Percentiles rank a stretch among this genome's conserved stretches.
Conservation (phyloP, 1,140 invertebrate genomes). For the Apis mellifera region DNA sequence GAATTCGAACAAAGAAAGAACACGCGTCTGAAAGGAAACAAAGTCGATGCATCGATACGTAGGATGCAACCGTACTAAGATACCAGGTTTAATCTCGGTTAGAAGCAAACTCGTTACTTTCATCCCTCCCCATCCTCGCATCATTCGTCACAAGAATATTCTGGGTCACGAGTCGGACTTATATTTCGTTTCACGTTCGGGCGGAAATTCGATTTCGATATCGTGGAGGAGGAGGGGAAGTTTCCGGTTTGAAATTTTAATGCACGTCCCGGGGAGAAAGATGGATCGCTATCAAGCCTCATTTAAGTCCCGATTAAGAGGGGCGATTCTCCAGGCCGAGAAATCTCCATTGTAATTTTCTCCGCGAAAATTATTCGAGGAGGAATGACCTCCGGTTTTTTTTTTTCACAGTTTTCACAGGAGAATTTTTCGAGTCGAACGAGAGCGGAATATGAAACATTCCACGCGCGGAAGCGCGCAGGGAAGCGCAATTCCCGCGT, state of each 20-base stretch:
- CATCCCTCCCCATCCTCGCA: neutral
- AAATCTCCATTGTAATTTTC: neutral
- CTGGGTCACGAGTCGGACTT: too few species aligned
- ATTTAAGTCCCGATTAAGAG: neutral
- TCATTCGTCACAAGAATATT: neutral
- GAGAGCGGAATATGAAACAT: neutral
- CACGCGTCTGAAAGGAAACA: too few species aligned
- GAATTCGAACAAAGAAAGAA: too few species aligned
- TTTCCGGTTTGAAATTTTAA: conserved; percentile 18
- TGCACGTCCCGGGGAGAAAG: neutral
- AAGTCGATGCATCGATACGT: too few species aligned
- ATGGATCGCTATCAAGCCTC: neutral
- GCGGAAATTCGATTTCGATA: conserved; percentile 9
- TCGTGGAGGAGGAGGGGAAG: neutral
- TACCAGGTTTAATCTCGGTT: too few species aligned
- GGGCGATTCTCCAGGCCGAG: neutral
- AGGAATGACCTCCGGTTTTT: too few species aligned
- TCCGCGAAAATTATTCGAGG: neutral
- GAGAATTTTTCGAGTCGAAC: neutral
- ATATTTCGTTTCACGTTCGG: neutral
- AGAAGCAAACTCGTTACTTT: neutral
- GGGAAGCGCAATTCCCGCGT: neutral
- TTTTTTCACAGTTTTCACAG: neutral
- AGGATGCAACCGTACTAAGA: too few species aligned
- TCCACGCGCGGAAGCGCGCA: neutral